Base-by-base conservation (phyloP, 1,140 invertebrate species). In the Drosophila azteca region DNA sequence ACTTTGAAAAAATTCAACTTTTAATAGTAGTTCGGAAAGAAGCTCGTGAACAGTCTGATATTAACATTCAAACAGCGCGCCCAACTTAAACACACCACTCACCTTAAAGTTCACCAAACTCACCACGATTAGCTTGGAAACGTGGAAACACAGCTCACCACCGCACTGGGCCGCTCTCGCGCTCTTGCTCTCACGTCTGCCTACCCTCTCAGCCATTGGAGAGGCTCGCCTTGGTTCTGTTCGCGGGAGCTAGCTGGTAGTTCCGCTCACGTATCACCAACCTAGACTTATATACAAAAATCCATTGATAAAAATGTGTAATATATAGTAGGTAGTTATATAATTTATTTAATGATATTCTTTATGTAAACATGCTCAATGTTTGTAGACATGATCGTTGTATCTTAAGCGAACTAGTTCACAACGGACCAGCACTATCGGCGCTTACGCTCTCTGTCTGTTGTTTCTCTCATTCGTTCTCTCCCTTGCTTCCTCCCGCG, bases 61-160 rank as follows among this genome's bases (percentile, higher is more conserved):
- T 31, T 2, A 31, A 39, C 35, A 57, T 64, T 74, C 15, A 55
- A 74, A 51, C 20, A 11, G 15, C 17, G 51, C 71, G 71, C 69
- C 0, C 17, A 17, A 11, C 13, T 13, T 4, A 9, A 7, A 20
- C 24, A 44, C 51, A 39, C 35, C 35, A 39, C 35, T 13, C 1
- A 8, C 35, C 35, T 0, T 2, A 35, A 35, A 20, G 39, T 53
- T 39, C 29, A 53, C 31, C 51, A 53, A 15, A 13, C 51, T 15
- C 31, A 53, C 41, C 51, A 39, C 4, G 5, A 39, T 13, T 39
- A 8, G 11, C 35, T 39, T 39, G 35, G 11, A 39, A 39, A 39
- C 11, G 11, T 39, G 35, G 4, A 31, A 31, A 39, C 35, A 4
- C 13, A 39, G 11, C 35, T 39, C 20, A 63, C 64, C 65, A 68